Percentiles rank a stretch among this genome's conserved stretches.
These are phyloP conservation scores for Cremastobaeus sp. DNA, from an alignment of 2,888 invertebrate species.

Conservation along the genomic window DNA sequence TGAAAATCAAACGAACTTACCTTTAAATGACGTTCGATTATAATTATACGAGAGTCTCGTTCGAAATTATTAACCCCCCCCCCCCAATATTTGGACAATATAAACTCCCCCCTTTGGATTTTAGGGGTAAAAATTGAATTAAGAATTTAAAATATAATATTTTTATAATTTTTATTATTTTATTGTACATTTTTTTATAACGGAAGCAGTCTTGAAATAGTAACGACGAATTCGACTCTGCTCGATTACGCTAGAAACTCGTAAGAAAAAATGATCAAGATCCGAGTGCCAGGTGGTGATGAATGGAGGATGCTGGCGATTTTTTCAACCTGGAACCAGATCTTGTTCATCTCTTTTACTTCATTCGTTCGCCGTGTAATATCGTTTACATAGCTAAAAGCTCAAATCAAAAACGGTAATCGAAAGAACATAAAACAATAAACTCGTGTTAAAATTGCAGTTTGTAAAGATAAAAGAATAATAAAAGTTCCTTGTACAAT, in stretches of 20 bases:
- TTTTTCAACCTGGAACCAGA: slow-evolving; percentile 33
- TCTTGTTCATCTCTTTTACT: slow-evolving; percentile 46
- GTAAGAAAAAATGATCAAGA: slow-evolving; percentile 60
- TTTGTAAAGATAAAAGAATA: slow-evolving; percentile 59
- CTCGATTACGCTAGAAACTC: slow-evolving; percentile 64
- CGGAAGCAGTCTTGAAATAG: slow-evolving; percentile 75
- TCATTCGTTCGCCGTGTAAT: slow-evolving; percentile 39
- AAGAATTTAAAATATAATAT: slow-evolving; percentile 21
- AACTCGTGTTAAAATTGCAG: slow-evolving; percentile 58
- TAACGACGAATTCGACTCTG: slow-evolving; percentile 65
- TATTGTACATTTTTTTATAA: slow-evolving; percentile 72
- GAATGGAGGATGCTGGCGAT: slow-evolving; percentile 60
- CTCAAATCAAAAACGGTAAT: slow-evolving; percentile 59
- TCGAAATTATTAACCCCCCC: no score
- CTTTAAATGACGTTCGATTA: no score
- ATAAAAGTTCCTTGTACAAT: slow-evolving; percentile 58
- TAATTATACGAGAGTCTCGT: no score
- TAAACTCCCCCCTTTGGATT: no score
- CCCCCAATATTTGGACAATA: no score
- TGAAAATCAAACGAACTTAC: no score
- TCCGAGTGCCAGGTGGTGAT: slow-evolving; percentile 34
- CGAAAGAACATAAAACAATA: slow-evolving; percentile 53
- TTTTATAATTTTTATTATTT: slow-evolving; percentile 67
- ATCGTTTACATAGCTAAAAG: slow-evolving; percentile 56
- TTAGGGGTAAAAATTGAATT: no score